These are phyloP conservation scores for Cheumatopsyche charites DNA, from an alignment of 1,140 invertebrate species.

Conservation along the genomic window DNA sequence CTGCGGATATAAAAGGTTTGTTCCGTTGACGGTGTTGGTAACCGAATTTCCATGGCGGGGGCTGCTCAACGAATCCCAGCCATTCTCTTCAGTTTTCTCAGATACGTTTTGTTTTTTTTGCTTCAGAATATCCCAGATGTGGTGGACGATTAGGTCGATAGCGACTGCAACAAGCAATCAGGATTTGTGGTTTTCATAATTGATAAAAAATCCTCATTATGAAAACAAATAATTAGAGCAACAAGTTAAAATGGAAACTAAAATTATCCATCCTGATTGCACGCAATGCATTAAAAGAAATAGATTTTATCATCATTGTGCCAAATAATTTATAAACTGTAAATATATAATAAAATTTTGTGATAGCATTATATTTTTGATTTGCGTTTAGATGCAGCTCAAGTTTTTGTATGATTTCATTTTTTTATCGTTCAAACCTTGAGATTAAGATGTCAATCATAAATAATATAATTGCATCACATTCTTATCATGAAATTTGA, in stretches of 20 bases:
- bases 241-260: neutral
- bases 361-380: too few relatives aligned
- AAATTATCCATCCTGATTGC: conserved; percentile 13
- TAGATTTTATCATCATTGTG: too few relatives aligned
- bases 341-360: too few relatives aligned
- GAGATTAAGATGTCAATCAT: too few relatives aligned
- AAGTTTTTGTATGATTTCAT: too few relatives aligned
- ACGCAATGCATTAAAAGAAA: neutral
- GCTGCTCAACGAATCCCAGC: conserved; percentile 45
- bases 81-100: conserved; percentile 47
- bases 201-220: neutral
- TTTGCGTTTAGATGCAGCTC: too few relatives aligned
- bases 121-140: conserved; percentile 94
- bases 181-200: conserved; percentile 31
- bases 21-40: neutral
- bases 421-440: too few relatives aligned
- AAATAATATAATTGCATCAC: too few relatives aligned
- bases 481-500: too few relatives aligned
- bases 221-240: neutral
- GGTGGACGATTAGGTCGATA: conserved; percentile 98
- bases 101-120: conserved; percentile 61
- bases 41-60: neutral
- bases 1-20: conserved; percentile 33
- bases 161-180: conserved; percentile 83
- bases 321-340: too few relatives aligned